Evolutionary conservation across 92 coral and sea anemone species (phyloP).

Genomic region (Parazoanthus atlanticus): DNA sequence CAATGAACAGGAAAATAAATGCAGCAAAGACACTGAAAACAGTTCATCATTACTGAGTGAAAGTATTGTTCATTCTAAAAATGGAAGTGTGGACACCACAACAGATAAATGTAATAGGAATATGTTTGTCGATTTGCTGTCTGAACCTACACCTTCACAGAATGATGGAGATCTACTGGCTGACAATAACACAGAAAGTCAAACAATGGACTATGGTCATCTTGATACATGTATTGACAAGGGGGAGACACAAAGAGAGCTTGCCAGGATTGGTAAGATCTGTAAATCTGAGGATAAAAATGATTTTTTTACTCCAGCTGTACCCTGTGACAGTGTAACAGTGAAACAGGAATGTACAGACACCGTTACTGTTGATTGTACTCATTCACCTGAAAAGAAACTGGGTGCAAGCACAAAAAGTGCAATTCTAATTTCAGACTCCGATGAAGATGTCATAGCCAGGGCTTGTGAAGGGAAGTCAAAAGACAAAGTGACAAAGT

Average conservation of each 20-base stretch:
- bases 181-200: background rate
- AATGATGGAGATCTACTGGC: background rate
- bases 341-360: constrained; percentile 1
- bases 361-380: background rate
- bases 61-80: background rate
- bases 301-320: background rate
- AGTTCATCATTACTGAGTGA: background rate
- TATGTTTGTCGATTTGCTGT: background rate
- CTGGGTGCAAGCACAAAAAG: constrained; percentile 6
- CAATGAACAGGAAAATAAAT: background rate
- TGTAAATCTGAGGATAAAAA: constrained; percentile 10
- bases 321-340: background rate
- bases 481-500: constrained; percentile 12
- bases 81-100: background rate
- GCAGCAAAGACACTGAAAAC: background rate
- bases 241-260: background rate
- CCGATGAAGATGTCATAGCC: background rate
- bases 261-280: background rate
- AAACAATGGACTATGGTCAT: background rate
- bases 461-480: background rate
- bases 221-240: background rate
- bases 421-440: constrained; percentile 33
- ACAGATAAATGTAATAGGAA: background rate
- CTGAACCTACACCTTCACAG: background rate
- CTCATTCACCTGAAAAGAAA: constrained; percentile 15